phyloP scores from a whole-genome alignment of 2,113 vertebrate genomes.

The Channa maculata region DNA sequence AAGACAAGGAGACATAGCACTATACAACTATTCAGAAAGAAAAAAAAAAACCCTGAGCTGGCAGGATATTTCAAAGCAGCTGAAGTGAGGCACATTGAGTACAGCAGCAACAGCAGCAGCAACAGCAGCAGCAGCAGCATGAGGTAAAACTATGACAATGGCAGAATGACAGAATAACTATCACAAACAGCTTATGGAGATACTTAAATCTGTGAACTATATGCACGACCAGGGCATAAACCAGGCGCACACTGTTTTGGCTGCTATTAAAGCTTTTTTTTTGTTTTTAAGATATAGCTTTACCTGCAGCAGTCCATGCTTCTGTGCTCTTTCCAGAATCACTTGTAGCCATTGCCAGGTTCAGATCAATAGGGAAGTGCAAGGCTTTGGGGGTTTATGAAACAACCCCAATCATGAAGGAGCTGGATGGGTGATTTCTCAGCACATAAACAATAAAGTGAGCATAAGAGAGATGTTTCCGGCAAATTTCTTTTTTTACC shows the following conservation, averaged over 20 bases:
- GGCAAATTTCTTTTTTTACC: constrained; percentile 11
- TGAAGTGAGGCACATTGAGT: constrained; percentile 51
- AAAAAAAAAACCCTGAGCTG: constrained; percentile 34
- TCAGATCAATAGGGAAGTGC: constrained; percentile 15
- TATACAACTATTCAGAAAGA: constrained; percentile 32
- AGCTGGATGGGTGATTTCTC: constrained; percentile 19
- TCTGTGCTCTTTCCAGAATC: constrained; percentile 25
- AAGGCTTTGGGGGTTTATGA: constrained; percentile 17
- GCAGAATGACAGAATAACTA: constrained; percentile 64
- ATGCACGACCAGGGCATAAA: constrained; percentile 34
- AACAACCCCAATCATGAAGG: constrained; percentile 19
- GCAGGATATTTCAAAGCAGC: constrained; percentile 58
- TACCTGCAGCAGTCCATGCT: constrained; percentile 20
- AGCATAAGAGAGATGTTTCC: constrained; percentile 9
- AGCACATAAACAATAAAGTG: constrained; percentile 9
- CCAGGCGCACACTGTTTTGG: constrained; percentile 12
- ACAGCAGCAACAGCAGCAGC: constrained; percentile 45
- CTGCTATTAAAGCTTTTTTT: constrained; percentile 39
- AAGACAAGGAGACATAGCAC: constrained; percentile 55
- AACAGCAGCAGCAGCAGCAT: constrained; percentile 53
- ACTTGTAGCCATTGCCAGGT: constrained; percentile 18
- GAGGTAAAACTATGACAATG: constrained; percentile 65
- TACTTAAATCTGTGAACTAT: constrained; percentile 57
- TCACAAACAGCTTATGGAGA: constrained; percentile 60
- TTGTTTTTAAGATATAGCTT: constrained; percentile 3